A percentile compares a stretch with the other conserved stretches of the same genome.
phyloP scores from a whole-genome alignment of 2,113 vertebrate genomes.

The Hemicordylus capensis region DNA sequence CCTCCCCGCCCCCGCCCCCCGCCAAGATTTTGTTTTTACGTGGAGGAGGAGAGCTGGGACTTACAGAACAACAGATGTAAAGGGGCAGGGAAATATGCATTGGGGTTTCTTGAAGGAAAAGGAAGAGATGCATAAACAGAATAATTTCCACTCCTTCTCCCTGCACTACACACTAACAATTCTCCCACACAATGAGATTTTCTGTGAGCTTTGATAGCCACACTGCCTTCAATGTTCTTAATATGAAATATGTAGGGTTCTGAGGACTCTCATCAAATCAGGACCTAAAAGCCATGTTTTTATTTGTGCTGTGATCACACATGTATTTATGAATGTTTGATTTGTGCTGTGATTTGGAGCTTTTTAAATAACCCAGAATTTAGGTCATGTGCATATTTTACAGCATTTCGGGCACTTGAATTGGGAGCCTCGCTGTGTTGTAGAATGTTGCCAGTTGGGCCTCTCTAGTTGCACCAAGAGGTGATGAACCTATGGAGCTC shows the following conservation, averaged over 20 bases:
- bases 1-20: no score
- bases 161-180: no score
- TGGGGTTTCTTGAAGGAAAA: neutral
- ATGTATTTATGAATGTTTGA: no score
- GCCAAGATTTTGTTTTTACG: neutral
- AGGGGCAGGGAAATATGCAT: no score
- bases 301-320: no score
- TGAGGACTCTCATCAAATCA: neutral
- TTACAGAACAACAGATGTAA: neutral
- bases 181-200: neutral
- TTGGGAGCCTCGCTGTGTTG: neutral
- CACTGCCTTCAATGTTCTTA: neutral
- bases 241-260: neutral
- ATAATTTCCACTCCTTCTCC: neutral
- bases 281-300: neutral
- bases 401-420: slow-evolving; percentile 29
- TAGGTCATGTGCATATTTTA: neutral
- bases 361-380: neutral
- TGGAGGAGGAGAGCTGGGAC: neutral
- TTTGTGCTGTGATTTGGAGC: no score
- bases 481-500: neutral
- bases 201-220: neutral
- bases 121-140: neutral
- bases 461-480: no score
- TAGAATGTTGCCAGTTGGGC: neutral